Conservation (phyloP, 2,113 vertebrate genomes). For the Lasiurus borealis region DNA sequence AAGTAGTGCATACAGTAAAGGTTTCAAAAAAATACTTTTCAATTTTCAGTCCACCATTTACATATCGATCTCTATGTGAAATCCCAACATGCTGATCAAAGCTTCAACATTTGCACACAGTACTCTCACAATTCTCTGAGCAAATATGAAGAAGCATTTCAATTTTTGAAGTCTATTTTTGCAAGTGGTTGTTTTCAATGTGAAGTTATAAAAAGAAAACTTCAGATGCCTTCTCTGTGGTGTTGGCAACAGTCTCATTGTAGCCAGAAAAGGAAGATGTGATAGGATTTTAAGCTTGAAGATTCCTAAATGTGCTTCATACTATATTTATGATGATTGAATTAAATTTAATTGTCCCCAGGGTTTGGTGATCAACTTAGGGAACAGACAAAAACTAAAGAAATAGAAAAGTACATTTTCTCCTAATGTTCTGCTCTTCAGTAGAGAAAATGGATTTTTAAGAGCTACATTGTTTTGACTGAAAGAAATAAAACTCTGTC, state of each 20-base stretch:
- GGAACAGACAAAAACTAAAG: constrained; percentile 68
- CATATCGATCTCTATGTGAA: constrained; percentile 63
- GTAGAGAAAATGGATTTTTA: constrained; percentile 72
- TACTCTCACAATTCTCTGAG: constrained; percentile 70
- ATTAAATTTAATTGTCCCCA: constrained; percentile 51
- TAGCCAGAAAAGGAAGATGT: constrained; percentile 40
- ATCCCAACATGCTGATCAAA: constrained; percentile 70
- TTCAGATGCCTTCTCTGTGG: constrained; percentile 53
- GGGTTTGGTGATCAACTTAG: constrained; percentile 66
- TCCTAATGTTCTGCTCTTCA: constrained; percentile 63
- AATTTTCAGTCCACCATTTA: constrained; percentile 67
- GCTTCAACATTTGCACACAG: constrained; percentile 41
- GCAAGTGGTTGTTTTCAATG: constrained; percentile 65
- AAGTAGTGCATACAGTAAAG: background rate
- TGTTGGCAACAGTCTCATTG: constrained; percentile 13
- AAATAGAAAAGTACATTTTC: constrained; percentile 67
- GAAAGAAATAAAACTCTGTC: constrained; percentile 69
- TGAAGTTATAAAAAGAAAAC: constrained; percentile 66
- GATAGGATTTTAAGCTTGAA: constrained; percentile 51
- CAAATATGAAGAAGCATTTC: constrained; percentile 54
- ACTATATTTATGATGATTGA: constrained; percentile 67
- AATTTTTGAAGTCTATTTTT: constrained; percentile 25
- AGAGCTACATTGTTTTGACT: constrained; percentile 62
- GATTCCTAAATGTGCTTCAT: constrained; percentile 58
- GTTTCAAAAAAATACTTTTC: constrained; percentile 40